Base-by-base conservation (phyloP, 1,140 invertebrate species). In the Brachystomella parvula region DNA sequence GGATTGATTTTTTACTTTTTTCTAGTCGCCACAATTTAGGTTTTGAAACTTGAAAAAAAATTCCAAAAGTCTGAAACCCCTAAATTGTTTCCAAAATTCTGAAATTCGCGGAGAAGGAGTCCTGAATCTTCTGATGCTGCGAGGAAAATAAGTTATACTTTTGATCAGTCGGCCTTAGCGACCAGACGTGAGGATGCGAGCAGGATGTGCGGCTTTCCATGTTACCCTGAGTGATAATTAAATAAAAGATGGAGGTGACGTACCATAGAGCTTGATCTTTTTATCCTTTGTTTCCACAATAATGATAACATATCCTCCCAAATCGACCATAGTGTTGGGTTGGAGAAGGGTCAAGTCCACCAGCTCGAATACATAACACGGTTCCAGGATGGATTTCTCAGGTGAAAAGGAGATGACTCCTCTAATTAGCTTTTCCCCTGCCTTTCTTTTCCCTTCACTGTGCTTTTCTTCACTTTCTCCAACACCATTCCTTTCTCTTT, bases 291-390 rank as follows among this genome's bases (percentile, higher is more conserved):
- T 92, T 81, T 94, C 90, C 67, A 93, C 91, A 75, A 96, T 82
- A 77, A 96, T 93, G 77, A 96, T 96, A 76, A 96, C 92, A 81
- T 96, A 96, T 74, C 93, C 92, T 73, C 91, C 89, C 77, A 96
- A 83, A 82, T 96, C 93, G 75, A 96, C 91, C 82, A 90, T 71
- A 68, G 69, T 66, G 64, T 56, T 65, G 62, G 71, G 68, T 66
- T 73, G 64, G 60, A 71, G 63, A 67, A 73, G 71, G 63, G 66
- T 73, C 67, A 73, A 73, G 71, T 73, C 71, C 47, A 73, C 57
- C 49, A 73, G 35, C 68, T 71, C 59, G 69, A 68, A 73, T 73
- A 73, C 71, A 73, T 73, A 73, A 69, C 71, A 73, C 68, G 71
- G 68, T 66, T 73, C 71, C 71, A 73, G 71, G 71, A 70, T 73